Evolutionary conservation across 2,113 vertebrate genomes (phyloP).

Genomic region (Ictidomys tridecemlineatus): DNA sequence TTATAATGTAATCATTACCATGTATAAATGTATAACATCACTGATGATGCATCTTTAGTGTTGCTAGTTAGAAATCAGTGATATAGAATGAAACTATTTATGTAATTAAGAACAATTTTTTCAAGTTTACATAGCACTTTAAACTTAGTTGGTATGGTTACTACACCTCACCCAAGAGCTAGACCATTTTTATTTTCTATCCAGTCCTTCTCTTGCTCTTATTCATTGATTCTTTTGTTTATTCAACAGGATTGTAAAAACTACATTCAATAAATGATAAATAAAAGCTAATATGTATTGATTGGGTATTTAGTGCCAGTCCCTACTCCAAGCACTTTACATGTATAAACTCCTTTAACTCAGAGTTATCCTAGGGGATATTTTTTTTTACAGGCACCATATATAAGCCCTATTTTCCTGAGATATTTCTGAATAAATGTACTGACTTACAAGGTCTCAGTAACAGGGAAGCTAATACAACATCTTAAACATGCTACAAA

Average conservation of each 20-base stretch:
- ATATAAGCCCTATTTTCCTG: not conserved
- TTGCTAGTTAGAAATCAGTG: constrained; percentile 13
- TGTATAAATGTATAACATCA: not conserved
- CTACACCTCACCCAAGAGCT: not conserved
- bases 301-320: not conserved
- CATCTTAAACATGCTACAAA: not conserved
- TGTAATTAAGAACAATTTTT: constrained; percentile 5
- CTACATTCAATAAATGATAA: constrained; percentile 47
- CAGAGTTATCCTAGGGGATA: not conserved
- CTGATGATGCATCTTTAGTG: not conserved
- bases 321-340: not conserved
- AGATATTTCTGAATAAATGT: not conserved
- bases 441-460: not conserved
- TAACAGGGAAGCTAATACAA: not conserved
- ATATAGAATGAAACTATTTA: not conserved
- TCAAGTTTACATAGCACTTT: not conserved
- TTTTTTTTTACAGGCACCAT: not conserved
- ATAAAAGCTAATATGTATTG: constrained; percentile 48
- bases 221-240: constrained; percentile 24
- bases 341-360: constrained; percentile 24
- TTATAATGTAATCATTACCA: not conserved
- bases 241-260: constrained; percentile 12
- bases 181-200: constrained; percentile 26
- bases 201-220: constrained; percentile 9
- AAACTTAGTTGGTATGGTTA: not conserved